Evolutionary conservation across 2,888 invertebrate species (phyloP).

Genomic region (Flexamia atlantica): DNA sequence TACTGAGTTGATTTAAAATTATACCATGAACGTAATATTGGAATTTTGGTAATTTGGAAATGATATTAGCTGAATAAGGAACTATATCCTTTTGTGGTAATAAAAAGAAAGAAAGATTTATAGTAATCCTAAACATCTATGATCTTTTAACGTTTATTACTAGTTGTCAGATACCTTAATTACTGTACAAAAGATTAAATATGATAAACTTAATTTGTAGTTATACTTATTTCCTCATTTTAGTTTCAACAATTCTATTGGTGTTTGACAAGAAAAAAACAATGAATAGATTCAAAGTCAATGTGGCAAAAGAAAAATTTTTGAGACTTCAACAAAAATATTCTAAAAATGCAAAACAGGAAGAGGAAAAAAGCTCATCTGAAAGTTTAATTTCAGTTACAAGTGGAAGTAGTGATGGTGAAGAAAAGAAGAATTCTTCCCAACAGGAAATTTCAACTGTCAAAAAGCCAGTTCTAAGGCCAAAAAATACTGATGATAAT

Average conservation of each 20-base stretch:
- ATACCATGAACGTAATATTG: no score
- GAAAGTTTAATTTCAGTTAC: not conserved
- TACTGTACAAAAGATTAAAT: no score
- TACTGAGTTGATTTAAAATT: no score
- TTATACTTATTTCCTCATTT: not conserved
- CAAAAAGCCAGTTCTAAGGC: not conserved
- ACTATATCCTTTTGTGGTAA: no score
- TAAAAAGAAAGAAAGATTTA: no score
- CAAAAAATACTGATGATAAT: not conserved
- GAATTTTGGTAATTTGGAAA: no score
- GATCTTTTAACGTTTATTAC: no score
- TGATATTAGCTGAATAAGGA: no score
- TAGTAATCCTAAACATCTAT: no score
- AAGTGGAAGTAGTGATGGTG: not conserved
- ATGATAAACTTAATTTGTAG: no score
- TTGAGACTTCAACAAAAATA: slow-evolving; percentile 35
- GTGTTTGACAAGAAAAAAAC: not conserved
- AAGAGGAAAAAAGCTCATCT: not conserved
- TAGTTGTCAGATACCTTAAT: no score
- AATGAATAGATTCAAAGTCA: slow-evolving; percentile 3
- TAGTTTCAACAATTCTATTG: not conserved
- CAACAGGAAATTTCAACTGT: not conserved
- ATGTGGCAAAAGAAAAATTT: slow-evolving; percentile 2
- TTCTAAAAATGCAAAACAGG: slow-evolving; percentile 16
- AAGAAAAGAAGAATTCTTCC: not conserved